Evolutionary conservation across 1,140 invertebrate genomes (phyloP).

Genomic region (Pteromalus puparum): DNA sequence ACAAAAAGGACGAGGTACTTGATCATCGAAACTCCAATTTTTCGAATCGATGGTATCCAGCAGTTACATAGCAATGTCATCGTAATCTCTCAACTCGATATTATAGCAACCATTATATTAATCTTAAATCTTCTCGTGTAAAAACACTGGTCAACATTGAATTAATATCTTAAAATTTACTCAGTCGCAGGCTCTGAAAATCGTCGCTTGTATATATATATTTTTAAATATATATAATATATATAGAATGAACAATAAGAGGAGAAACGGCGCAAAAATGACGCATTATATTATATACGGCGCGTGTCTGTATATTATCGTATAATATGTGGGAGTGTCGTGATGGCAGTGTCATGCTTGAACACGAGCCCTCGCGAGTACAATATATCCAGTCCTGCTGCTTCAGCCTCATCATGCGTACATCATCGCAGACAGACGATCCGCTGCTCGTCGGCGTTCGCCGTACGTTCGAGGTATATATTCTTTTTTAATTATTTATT

Average conservation of each 20-base stretch:
- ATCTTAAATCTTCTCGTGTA: slow-evolving; percentile 34
- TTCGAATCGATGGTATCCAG: slow-evolving; percentile 15
- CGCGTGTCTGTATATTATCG: neutral
- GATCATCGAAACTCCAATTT: slow-evolving; percentile 1
- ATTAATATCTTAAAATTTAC: slow-evolving; percentile 35
- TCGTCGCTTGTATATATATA: slow-evolving; percentile 5
- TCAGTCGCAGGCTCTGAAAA: slow-evolving; percentile 26
- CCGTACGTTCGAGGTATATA: neutral
- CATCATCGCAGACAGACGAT: neutral
- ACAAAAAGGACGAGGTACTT: neutral
- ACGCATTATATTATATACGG: slow-evolving; percentile 10
- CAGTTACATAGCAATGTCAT: slow-evolving; percentile 30
- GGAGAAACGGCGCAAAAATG: neutral
- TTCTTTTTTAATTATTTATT: neutral
- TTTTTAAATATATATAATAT: slow-evolving; percentile 3
- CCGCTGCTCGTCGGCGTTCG: neutral
- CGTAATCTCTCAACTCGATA: neutral
- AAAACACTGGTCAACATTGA: slow-evolving; percentile 44
- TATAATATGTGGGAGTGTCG: slow-evolving; percentile 37
- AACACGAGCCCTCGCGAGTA: slow-evolving; percentile 26
- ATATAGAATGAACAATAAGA: slow-evolving; percentile 29
- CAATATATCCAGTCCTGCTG: neutral
- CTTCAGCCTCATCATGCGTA: neutral
- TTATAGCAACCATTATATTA: slow-evolving; percentile 13
- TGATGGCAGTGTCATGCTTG: neutral